Percentiles rank a stretch among this genome's conserved stretches.
These are phyloP conservation scores for Chymomyza costata DNA, from an alignment of 1,140 invertebrate species.

Conservation along the genomic window DNA sequence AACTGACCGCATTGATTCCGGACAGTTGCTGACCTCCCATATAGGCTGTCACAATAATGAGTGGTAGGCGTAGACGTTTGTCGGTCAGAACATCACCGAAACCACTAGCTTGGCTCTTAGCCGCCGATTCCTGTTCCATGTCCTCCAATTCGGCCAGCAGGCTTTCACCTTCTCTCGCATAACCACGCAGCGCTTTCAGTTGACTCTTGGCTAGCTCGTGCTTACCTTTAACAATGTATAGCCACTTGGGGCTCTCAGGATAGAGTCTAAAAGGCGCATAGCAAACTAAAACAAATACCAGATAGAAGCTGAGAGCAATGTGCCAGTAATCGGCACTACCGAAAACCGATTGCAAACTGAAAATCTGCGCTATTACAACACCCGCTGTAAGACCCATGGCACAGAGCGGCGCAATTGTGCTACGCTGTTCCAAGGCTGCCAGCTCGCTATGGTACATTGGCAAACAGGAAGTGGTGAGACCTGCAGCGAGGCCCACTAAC, in stretches of 20 bases:
- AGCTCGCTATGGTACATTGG: slow-evolving; percentile 92
- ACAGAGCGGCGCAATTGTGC: slow-evolving; percentile 87
- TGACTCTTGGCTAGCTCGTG: slow-evolving; percentile 77
- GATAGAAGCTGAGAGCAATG: slow-evolving; percentile 81
- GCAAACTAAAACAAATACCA: slow-evolving; percentile 78
- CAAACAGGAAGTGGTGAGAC: slow-evolving; percentile 85
- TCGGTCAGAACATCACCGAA: slow-evolving; percentile 41
- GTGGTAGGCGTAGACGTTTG: slow-evolving; percentile 76
- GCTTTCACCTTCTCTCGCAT: slow-evolving; percentile 37
- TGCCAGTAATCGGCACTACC: slow-evolving; percentile 82
- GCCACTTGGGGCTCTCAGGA: slow-evolving; percentile 90
- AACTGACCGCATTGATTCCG: slow-evolving; percentile 87
- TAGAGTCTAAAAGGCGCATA: slow-evolving; percentile 79
- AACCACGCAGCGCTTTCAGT: slow-evolving; percentile 69
- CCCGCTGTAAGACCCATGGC: slow-evolving; percentile 89
- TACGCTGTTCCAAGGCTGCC: slow-evolving; percentile 83
- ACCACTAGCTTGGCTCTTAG: slow-evolving; percentile 78
- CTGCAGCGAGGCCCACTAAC: slow-evolving; percentile 82
- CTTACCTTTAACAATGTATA: slow-evolving; percentile 83
- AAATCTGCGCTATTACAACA: slow-evolving; percentile 85
- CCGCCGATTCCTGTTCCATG: slow-evolving; percentile 56
- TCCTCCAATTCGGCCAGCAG: slow-evolving; percentile 75
- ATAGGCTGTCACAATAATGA: slow-evolving; percentile 83
- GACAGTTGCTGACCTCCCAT: slow-evolving; percentile 90
- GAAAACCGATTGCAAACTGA: slow-evolving; percentile 51